Conservation (phyloP, 2,113 vertebrate species). For the Gymnorhina tibicen region DNA sequence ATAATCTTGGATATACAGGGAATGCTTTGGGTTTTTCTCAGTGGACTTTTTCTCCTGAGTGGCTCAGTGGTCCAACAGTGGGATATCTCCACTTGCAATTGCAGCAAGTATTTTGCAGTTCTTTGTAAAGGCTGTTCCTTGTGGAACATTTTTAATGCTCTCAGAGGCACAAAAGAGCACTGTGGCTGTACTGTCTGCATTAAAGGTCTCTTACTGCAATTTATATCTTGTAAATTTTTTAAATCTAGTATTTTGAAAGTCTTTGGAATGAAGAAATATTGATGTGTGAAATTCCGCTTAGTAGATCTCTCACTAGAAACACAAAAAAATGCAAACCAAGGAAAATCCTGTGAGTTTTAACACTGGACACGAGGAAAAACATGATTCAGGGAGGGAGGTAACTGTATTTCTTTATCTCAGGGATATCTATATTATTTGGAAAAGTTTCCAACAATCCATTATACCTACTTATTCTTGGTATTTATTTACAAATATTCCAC, state of each 20-base stretch:
- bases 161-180: neutral
- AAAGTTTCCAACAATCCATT: neutral
- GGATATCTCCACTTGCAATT: neutral
- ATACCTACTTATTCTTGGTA: neutral
- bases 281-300: neutral
- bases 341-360: neutral
- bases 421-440: neutral
- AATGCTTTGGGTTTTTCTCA: neutral
- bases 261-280: neutral
- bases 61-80: neutral
- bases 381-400: fast-evolving
- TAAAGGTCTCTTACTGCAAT: neutral
- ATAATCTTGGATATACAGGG: neutral
- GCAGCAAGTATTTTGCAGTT: neutral
- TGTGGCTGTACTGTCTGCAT: neutral
- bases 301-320: neutral
- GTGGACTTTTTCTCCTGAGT: neutral
- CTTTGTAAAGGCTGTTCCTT: neutral
- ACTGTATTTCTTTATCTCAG: neutral
- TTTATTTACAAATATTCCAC: neutral
- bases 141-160: neutral
- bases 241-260: neutral
- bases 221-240: neutral
- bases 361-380: neutral
- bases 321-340: neutral